Conservation (phyloP, 2,113 vertebrate genomes). For the Lycaon pictus region DNA sequence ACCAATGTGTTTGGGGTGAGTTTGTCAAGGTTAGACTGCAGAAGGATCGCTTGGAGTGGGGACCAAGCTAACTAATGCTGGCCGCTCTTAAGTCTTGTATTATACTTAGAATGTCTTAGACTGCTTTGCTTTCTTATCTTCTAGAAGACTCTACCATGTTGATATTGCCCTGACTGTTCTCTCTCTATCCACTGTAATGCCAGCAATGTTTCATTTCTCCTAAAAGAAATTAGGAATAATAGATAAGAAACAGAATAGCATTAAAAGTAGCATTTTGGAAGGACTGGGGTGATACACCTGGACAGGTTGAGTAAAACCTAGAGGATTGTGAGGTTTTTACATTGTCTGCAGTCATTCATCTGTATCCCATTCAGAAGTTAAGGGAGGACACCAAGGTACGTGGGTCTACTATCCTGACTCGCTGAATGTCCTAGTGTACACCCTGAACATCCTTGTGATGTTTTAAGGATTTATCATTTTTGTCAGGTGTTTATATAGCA, state of each 20-base stretch:
- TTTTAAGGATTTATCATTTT: constrained; percentile 17
- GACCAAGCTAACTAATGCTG: not conserved
- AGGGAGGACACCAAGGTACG: not conserved
- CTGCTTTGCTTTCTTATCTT: not conserved
- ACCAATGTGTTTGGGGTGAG: not conserved
- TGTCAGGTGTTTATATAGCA: not conserved
- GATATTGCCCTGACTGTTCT: not conserved
- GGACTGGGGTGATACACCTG: not conserved
- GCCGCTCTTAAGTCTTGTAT: not conserved
- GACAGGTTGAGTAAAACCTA: not conserved
- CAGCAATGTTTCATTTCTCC: not conserved
- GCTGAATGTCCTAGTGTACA: not conserved
- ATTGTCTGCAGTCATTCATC: not conserved
- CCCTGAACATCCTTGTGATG: not conserved
- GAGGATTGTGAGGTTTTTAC: not conserved
- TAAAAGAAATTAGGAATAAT: not conserved
- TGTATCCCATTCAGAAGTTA: not conserved
- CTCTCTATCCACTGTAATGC: not conserved
- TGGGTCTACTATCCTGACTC: not conserved
- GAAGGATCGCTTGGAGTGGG: not conserved
- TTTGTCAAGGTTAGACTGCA: not conserved
- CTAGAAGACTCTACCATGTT: not conserved
- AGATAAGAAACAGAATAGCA: not conserved
- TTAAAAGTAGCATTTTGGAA: not conserved
- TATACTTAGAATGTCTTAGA: not conserved